phyloP scores from a whole-genome alignment of 2,797 vertebrate species.

The Falco biarmicus region DNA sequence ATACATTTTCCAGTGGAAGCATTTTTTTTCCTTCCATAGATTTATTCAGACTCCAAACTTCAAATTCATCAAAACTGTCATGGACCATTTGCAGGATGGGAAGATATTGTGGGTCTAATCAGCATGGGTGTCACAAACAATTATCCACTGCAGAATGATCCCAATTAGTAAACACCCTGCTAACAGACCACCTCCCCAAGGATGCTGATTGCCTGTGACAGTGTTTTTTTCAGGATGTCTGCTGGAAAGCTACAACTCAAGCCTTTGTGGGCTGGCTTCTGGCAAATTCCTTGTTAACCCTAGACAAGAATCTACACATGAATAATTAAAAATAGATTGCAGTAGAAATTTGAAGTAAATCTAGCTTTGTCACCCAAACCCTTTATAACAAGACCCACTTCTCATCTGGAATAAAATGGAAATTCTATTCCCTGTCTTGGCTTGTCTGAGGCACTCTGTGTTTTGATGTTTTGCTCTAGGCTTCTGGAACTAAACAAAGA shows the following conservation, averaged over 20 bases:
- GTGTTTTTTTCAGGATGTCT: constrained; percentile 57
- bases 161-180: constrained; percentile 71
- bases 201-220: constrained; percentile 73
- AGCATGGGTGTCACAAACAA: constrained; percentile 69
- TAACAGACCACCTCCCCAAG: constrained; percentile 63
- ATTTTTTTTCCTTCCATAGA: neutral
- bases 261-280: constrained; percentile 47
- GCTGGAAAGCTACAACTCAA: constrained; percentile 38
- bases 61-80: constrained; percentile 71
- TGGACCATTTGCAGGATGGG: constrained; percentile 45
- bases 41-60: constrained; percentile 53
- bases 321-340: constrained; percentile 61
- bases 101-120: constrained; percentile 56
- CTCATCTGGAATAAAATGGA: constrained; percentile 21
- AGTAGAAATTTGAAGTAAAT: constrained; percentile 24
- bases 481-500: constrained; percentile 44
- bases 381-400: constrained; percentile 36
- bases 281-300: constrained; percentile 52
- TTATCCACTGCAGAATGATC: constrained; percentile 49
- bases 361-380: constrained; percentile 7
- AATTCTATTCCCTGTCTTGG: constrained; percentile 35
- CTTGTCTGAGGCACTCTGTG: neutral
- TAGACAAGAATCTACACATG: constrained; percentile 44
- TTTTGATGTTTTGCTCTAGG: constrained; percentile 42
- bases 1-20: neutral